A percentile compares a stretch with the other conserved stretches of the same genome.
Conservation (phyloP, 2,888 invertebrate species). For the Dryocosmus kuriphilus region DNA sequence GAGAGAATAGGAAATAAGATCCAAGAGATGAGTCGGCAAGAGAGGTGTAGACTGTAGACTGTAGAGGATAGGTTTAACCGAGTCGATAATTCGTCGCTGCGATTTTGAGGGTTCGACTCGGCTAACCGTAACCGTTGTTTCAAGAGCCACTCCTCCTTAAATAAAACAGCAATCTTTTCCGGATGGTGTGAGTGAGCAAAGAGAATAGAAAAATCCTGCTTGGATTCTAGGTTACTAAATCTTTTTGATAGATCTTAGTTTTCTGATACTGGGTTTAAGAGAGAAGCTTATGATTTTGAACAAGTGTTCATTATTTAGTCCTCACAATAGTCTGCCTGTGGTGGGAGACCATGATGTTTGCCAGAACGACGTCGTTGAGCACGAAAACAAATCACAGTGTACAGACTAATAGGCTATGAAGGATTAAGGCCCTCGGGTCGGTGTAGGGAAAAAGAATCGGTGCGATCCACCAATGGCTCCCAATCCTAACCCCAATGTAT, state of each 20-base stretch:
- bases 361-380: constrained; percentile 29
- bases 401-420: constrained; percentile 40
- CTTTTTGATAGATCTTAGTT: background rate
- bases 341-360: constrained; percentile 26
- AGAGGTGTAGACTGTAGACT: too few relatives aligned
- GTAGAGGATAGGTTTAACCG: constrained; percentile 59
- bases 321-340: constrained; percentile 17
- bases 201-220: background rate
- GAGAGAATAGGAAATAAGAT: constrained; percentile 40
- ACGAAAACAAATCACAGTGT: constrained; percentile 40
- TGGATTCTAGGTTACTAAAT: background rate
- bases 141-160: constrained; percentile 65
- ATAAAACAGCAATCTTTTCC: constrained; percentile 68
- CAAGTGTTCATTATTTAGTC: constrained; percentile 19
- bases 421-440: constrained; percentile 35
- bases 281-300: constrained; percentile 9
- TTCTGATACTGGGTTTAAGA: background rate
- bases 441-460: constrained; percentile 12
- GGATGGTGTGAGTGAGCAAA: constrained; percentile 44
- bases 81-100: constrained; percentile 67
- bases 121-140: constrained; percentile 68
- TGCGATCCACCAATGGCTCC: constrained; percentile 57
- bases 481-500: constrained; percentile 62
- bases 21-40: constrained; percentile 51
- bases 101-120: constrained; percentile 68